These are phyloP conservation scores for Oxyruncus cristatus DNA, from an alignment of 2,113 vertebrate species.

Conservation along the genomic window DNA sequence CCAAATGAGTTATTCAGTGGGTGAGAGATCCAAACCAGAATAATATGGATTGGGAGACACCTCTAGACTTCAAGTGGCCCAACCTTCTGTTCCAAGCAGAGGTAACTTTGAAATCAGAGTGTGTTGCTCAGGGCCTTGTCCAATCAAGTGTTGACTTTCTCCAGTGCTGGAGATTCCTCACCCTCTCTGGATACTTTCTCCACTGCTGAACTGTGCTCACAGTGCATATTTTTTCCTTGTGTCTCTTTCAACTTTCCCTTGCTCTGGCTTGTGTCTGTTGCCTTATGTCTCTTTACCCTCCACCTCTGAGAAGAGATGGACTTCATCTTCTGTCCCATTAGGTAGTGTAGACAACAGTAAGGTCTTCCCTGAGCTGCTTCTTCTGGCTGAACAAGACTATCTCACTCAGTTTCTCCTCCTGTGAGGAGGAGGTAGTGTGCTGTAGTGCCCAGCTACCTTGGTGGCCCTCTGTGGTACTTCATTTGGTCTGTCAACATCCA, in stretches of 20 bases:
- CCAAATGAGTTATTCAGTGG: not conserved
- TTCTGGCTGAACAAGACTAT: not conserved
- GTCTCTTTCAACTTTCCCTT: not conserved
- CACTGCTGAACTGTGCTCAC: not conserved
- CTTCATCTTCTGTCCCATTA: not conserved
- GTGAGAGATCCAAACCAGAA: not conserved
- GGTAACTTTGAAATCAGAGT: not conserved
- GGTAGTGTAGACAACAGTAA: not conserved
- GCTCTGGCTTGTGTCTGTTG: not conserved
- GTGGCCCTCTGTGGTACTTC: not conserved
- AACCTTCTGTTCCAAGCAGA: not conserved
- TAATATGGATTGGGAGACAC: not conserved
- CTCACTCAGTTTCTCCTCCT: not conserved
- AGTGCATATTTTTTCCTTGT: not conserved
- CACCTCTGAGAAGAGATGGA: not conserved
- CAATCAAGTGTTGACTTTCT: not conserved
- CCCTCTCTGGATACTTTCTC: not conserved
- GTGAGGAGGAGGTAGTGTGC: not conserved
- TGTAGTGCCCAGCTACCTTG: not conserved
- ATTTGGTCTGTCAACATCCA: not conserved
- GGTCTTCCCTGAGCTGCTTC: not conserved
- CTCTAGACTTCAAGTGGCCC: not conserved
- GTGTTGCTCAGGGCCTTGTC: not conserved
- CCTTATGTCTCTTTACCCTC: not conserved
- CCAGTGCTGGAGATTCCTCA: not conserved